Conservation (phyloP, 2,113 vertebrate genomes). For the Paradoxurus hermaphroditus region DNA sequence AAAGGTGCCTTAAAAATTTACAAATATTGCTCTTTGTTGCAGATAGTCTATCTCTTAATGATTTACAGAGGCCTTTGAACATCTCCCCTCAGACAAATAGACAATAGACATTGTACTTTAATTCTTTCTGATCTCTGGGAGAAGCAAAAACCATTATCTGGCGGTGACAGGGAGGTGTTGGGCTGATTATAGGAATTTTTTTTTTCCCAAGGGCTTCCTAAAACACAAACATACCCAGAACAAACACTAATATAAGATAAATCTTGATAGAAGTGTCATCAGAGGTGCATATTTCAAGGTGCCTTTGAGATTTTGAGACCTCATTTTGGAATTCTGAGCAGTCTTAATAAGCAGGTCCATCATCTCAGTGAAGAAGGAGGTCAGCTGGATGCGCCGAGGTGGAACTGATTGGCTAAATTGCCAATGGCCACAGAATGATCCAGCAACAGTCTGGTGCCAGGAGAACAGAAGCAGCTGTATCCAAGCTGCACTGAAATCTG, state of each 20-base stretch:
- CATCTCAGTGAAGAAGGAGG: constrained; percentile 23
- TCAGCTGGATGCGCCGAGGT: constrained; percentile 41
- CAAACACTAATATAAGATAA: neutral
- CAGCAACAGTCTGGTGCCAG: constrained; percentile 13
- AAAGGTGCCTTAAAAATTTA: neutral
- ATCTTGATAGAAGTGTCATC: neutral
- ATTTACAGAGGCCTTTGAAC: neutral
- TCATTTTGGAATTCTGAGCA: constrained; percentile 27
- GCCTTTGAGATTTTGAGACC: constrained; percentile 27
- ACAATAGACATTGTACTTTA: neutral
- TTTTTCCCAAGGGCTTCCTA: neutral
- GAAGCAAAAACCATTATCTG: constrained; percentile 9
- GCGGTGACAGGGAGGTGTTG: neutral
- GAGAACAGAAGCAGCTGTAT: constrained; percentile 69
- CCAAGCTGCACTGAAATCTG: constrained; percentile 63
- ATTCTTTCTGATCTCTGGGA: neutral
- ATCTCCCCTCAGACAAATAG: neutral
- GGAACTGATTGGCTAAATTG: constrained; percentile 62
- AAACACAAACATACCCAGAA: neutral
- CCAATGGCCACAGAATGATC: constrained; percentile 35
- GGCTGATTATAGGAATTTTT: neutral
- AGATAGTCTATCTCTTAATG: neutral
- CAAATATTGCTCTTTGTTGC: neutral
- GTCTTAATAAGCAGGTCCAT: constrained; percentile 26
- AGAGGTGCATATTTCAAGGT: constrained; percentile 45